Percentiles rank a stretch among this genome's conserved stretches.
These are phyloP conservation scores for Trichogramma evanescens DNA, from an alignment of 2,888 invertebrate genomes.

Conservation along the genomic window DNA sequence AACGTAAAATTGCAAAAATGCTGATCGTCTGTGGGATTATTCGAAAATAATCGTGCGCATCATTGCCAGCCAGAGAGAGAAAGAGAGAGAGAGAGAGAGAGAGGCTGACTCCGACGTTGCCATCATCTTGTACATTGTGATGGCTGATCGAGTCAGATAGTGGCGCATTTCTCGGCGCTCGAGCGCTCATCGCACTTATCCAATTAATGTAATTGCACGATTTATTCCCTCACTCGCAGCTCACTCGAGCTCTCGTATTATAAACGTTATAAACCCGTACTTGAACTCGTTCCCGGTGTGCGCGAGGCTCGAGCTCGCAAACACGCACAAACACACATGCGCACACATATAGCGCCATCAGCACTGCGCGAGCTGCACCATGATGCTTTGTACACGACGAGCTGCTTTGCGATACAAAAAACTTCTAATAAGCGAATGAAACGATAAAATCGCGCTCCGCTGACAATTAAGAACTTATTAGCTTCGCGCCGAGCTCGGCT, in stretches of 20 bases:
- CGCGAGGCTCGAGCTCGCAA: slow-evolving; percentile 19
- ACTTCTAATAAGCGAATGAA: slow-evolving; percentile 28
- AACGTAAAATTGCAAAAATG: no score
- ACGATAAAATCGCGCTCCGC: slow-evolving; percentile 38
- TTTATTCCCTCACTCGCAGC: slow-evolving; percentile 32
- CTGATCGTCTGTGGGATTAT: no score
- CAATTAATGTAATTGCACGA: slow-evolving; percentile 46
- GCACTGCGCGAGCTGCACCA: neutral
- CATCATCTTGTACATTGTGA: no score
- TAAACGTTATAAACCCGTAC: slow-evolving; percentile 10
- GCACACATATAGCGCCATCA: slow-evolving; percentile 19
- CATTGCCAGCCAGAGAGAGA: no score
- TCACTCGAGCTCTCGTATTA: neutral
- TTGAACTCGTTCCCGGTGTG: slow-evolving; percentile 24
- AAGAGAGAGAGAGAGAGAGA: no score
- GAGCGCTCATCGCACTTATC: slow-evolving; percentile 42
- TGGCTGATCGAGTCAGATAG: slow-evolving; percentile 22
- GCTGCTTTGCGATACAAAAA: slow-evolving; percentile 18
- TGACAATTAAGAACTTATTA: slow-evolving; percentile 39
- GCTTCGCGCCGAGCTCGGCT: slow-evolving; percentile 21
- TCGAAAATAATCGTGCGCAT: no score
- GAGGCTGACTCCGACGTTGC: no score
- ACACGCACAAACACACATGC: neutral
- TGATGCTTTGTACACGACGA: neutral
- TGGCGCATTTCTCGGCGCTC: slow-evolving; percentile 20